Base-by-base conservation (phyloP, 2,888 invertebrate species). In the Eupsilia transversa region DNA sequence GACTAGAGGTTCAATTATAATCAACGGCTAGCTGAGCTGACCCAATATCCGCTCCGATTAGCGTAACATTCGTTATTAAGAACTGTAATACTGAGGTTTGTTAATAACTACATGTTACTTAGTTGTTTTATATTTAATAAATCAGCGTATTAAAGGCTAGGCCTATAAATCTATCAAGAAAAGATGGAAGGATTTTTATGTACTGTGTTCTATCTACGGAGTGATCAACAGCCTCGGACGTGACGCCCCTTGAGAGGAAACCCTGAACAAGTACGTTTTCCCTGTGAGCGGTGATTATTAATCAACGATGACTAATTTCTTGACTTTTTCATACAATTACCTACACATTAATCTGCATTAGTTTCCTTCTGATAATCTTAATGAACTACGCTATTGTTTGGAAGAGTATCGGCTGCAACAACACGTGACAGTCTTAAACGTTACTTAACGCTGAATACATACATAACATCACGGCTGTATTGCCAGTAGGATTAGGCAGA, bases 161-260 rank as follows among this genome's bases (percentile, higher is more conserved):
- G 35, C 17, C 23, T 2, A 63, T 66, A 43, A 52, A 77, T 57
- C 56, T 54, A 10, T 27, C 67, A 63, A 68, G 61, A 82, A 77
- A 60, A 60, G 46, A 33, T 63, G 35, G 27, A 79, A 63, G 61
- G 52, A 30, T 63, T 7, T 64, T 49, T 52, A 57, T 27, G 27
- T 70, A 12, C 59, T 49, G 4, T 23, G 27, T 41, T 60, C 20
- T 54, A 74, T 81, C 70, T 79, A 67, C 67, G 67, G 79, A 86
- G 79, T 83, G 67, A 80, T 76, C 83, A 83, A 78, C 72, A 85
- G 83, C 94, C 93, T 93, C 90, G 91, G 79, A 94, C 94, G 94
- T 95, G 94, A 93, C 52, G 90, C 66, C 89, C 93, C 92, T 94
- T 93, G 92, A 93, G 83, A 86, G 63, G 71, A 87, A 91, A 91